These are phyloP conservation scores for Thereva unica DNA, from an alignment of 2,888 invertebrate genomes.

Conservation along the genomic window DNA sequence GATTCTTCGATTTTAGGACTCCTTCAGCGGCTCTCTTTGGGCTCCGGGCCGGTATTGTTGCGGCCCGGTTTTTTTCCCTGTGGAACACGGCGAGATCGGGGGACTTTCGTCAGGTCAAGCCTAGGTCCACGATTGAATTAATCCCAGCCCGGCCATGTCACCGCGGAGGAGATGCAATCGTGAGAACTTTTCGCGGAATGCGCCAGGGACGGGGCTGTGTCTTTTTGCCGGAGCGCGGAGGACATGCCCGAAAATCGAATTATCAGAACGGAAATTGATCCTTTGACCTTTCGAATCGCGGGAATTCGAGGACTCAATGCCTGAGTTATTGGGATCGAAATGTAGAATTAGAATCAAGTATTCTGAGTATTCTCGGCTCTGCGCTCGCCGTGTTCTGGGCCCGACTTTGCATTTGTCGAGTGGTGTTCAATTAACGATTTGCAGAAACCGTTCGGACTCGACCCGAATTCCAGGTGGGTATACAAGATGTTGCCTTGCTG, in stretches of 20 bases:
- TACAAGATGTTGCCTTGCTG: too few relatives aligned
- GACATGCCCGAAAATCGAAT: conserved; percentile 34
- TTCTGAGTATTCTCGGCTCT: too few relatives aligned
- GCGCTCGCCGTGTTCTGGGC: too few relatives aligned
- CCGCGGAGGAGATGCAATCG: conserved; percentile 17
- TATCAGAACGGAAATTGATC: conserved; percentile 26
- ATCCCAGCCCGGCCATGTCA: conserved; percentile 6
- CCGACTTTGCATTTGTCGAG: too few relatives aligned
- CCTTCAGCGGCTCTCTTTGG: conserved; percentile 22
- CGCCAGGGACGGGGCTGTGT: conserved; percentile 27
- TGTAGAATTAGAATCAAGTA: too few relatives aligned
- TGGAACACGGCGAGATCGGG: conserved; percentile 15
- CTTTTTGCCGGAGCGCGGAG: conserved; percentile 26
- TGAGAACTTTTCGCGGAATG: conserved; percentile 40
- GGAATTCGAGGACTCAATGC: too few relatives aligned
- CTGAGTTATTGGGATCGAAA: too few relatives aligned
- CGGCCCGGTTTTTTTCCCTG: background rate
- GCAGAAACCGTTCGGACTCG: too few relatives aligned
- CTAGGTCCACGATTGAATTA: conserved; percentile 20
- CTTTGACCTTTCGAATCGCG: conserved; percentile 2
- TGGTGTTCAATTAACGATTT: too few relatives aligned
- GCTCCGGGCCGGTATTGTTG: conserved; percentile 7
- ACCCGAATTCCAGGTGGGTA: too few relatives aligned
- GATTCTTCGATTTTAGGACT: conserved; percentile 41
- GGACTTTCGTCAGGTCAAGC: conserved; percentile 26